Conservation (phyloP, 1,140 invertebrate species). For the Euwallacea fornicatus region DNA sequence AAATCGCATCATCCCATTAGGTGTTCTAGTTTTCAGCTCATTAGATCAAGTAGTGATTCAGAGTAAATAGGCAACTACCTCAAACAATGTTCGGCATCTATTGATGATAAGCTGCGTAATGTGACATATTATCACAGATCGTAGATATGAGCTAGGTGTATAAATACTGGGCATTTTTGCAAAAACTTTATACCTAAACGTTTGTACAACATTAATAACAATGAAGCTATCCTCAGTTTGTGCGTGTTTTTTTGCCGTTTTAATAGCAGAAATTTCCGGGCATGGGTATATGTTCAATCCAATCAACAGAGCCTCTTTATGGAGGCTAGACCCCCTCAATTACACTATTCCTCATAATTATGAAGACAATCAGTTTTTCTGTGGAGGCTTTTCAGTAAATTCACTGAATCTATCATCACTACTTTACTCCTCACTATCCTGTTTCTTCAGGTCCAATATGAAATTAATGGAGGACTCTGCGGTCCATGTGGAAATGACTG, state of each 20-base stretch:
- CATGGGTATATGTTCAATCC: slow-evolving; percentile 74
- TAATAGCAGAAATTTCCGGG: not conserved
- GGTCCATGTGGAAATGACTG: slow-evolving; percentile 54
- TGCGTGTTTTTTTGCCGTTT: not conserved
- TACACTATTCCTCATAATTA: slow-evolving; percentile 58
- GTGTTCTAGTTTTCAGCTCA: too few relatives aligned
- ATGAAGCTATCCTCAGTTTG: too few relatives aligned
- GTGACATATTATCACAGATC: too few relatives aligned
- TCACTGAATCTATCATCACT: not conserved
- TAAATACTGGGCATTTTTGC: too few relatives aligned
- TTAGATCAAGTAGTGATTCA: too few relatives aligned
- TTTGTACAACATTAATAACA: too few relatives aligned
- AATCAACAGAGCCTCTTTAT: slow-evolving; percentile 65
- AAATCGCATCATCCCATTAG: too few relatives aligned
- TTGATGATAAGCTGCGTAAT: too few relatives aligned
- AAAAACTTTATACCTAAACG: too few relatives aligned
- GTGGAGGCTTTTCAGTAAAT: slow-evolving; percentile 64
- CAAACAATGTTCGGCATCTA: too few relatives aligned
- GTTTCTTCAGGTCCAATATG: slow-evolving; percentile 39
- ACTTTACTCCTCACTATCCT: not conserved
- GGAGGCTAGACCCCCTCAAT: slow-evolving; percentile 62
- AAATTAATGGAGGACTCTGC: slow-evolving; percentile 52
- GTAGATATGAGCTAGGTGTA: too few relatives aligned
- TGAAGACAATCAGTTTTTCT: slow-evolving; percentile 68
- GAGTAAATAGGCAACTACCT: too few relatives aligned